Base-by-base conservation (phyloP, 2,888 invertebrate genomes). In the Petrolisthes manimaculis region DNA sequence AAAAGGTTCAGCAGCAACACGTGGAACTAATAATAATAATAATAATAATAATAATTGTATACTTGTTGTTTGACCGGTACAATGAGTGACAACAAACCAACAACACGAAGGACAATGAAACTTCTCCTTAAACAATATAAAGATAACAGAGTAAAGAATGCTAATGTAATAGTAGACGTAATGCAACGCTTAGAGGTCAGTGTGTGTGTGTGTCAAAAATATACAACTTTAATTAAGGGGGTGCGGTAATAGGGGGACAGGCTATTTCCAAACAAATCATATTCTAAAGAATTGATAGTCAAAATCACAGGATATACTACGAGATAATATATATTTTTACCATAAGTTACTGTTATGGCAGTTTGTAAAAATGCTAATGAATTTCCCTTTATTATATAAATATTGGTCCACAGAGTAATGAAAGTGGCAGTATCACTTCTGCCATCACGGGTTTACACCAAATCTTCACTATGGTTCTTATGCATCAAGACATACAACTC, bases 121-220 rank as follows among this genome's bases (percentile, higher is more conserved):
- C 55, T 24, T 18, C 74, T 75, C 8, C 12, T 86, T 12, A 86
- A 86, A 37, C 61, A 86, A 51, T 82, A 80, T n/a, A 86, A 86
- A 61, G 81, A 69, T 6, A 82, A 86, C 14, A 56, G 80, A 75
- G 86, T 86, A 37, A 86, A 86, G 54, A 86, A 86, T 77, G 86
- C 86, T 8, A 86, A 86, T 53, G 14, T 82, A 37, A 86, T 86
- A 14, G 81, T 86, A 6, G 86, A 86, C 56, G 24, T 86, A 4
- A 56, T 82, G 54, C 71, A 82, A 14, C 24, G 74, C 21, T 75
- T 86, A 37, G 86, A 86, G 82, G 86, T n/a, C n/a, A n/a, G n/a
- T n/a, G n/a, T n/a, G 6, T 61, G 6, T 61, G 61, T 61, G 14
- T 9, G 51, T 8, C 0, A 4, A 21, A 53, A 53, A 80, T 54